These are phyloP conservation scores for Plutella xylostella DNA, from an alignment of 2,888 invertebrate genomes.

Conservation along the genomic window DNA sequence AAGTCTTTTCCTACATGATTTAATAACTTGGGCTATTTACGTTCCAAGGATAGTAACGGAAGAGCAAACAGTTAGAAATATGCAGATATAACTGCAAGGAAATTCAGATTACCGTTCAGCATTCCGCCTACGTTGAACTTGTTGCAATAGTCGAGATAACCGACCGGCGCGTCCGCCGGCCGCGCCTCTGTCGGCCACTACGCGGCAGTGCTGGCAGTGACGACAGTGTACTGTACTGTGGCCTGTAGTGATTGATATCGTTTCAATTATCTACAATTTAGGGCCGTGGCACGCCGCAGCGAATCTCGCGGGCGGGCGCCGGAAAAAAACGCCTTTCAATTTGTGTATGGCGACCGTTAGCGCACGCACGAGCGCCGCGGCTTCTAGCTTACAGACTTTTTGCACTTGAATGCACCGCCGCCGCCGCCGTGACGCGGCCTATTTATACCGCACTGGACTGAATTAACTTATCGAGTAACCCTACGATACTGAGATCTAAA, in stretches of 20 bases:
- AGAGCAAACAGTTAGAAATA: neutral
- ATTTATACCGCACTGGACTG: conserved; percentile 37
- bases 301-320: conserved; percentile 30
- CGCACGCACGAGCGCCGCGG: conserved; percentile 45
- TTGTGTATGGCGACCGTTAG: conserved; percentile 55
- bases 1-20: too few relatives aligned
- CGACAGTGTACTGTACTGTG: neutral
- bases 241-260: conserved; percentile 8
- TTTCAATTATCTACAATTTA: conserved; percentile 49
- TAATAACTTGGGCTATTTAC: too few relatives aligned
- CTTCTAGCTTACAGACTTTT: conserved; percentile 41
- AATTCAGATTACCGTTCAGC: conserved; percentile 7
- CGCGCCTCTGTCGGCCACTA: neutral
- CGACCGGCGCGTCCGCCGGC: neutral
- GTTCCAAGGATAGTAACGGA: too few relatives aligned
- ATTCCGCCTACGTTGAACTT: conserved; percentile 3
- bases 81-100: conserved; percentile 4
- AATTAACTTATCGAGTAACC: conserved; percentile 41
- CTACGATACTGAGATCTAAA: too few relatives aligned
- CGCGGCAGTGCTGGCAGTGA: neutral
- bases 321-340: conserved; percentile 53
- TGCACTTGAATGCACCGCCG: conserved; percentile 52
- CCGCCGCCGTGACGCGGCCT: conserved; percentile 44
- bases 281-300: conserved; percentile 35
- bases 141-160: neutral